phyloP scores from a whole-genome alignment of 2,113 vertebrate genomes.

The Agapornis roseicollis region DNA sequence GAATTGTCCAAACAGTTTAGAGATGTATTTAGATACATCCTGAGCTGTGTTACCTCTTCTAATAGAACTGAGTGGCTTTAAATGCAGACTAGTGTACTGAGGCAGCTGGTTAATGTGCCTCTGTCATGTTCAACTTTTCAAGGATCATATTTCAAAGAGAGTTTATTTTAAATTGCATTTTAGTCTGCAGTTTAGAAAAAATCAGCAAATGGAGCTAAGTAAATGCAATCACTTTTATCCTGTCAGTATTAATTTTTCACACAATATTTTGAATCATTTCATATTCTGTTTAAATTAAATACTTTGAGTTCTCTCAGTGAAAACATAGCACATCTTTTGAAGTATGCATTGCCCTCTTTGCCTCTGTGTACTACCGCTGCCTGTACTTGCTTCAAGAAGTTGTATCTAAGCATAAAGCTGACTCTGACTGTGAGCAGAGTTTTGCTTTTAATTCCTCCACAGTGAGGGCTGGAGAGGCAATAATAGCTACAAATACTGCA shows the following conservation, averaged over 20 bases:
- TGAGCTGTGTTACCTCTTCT: not conserved
- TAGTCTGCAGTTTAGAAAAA: not conserved
- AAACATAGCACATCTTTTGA: not conserved
- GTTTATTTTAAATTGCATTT: conserved; percentile 49
- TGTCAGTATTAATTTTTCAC: conserved; percentile 42
- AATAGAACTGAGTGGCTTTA: not conserved
- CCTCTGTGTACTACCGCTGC: not conserved
- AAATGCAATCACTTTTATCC: conserved; percentile 17
- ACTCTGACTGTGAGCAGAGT: not conserved
- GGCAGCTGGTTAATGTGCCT: conserved; percentile 1
- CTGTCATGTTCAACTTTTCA: conserved; percentile 40
- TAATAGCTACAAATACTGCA: not conserved
- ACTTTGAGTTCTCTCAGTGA: not conserved
- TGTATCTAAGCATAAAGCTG: not conserved
- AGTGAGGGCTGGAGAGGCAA: not conserved
- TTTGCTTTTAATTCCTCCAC: not conserved
- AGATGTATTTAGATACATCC: not conserved
- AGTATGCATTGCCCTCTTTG: not conserved
- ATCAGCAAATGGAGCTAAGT: conserved; percentile 1
- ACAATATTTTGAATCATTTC: conserved; percentile 27
- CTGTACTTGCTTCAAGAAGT: not conserved
- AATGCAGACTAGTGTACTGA: not conserved
- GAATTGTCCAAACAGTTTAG: not conserved
- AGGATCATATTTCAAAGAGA: conserved; percentile 31
- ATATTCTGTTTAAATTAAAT: conserved; percentile 29